A percentile compares a stretch with the other conserved stretches of the same genome.
Evolutionary conservation across 2,797 vertebrate species (phyloP).

Genomic region (Amblyopsis hoosieri): DNA sequence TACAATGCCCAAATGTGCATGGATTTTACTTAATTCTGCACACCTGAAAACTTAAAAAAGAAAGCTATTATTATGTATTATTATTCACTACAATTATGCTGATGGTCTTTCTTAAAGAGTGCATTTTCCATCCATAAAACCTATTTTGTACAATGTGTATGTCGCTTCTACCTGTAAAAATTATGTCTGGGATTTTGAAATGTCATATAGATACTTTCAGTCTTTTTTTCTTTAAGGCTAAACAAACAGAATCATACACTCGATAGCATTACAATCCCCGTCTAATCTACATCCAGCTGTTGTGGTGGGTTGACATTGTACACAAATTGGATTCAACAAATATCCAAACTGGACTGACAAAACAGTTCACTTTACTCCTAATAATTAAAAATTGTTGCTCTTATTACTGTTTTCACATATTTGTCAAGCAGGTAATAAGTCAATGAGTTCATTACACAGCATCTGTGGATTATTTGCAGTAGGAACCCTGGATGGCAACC

Average conservation of each 20-base stretch:
- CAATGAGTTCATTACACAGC: constrained; percentile 48
- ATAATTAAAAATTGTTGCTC: constrained; percentile 59
- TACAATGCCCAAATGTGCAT: background rate
- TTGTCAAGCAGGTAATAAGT: constrained; percentile 61
- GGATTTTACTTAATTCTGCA: background rate
- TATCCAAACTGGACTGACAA: constrained; percentile 54
- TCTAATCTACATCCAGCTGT: constrained; percentile 47
- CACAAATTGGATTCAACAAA: constrained; percentile 64
- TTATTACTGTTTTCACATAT: constrained; percentile 67
- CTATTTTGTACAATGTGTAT: too few relatives aligned
- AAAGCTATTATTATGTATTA: too few relatives aligned
- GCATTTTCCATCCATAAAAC: too few relatives aligned
- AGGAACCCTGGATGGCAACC: constrained; percentile 4
- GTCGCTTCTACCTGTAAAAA: background rate
- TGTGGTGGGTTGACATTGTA: constrained; percentile 53
- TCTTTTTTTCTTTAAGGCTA: background rate
- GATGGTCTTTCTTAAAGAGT: too few relatives aligned
- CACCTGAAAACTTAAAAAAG: background rate
- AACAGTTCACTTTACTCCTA: constrained; percentile 55
- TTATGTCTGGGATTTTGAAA: background rate
- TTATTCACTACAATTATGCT: too few relatives aligned
- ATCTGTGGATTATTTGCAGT: constrained; percentile 41
- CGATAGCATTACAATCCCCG: constrained; percentile 2
- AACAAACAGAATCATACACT: background rate
- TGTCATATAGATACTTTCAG: background rate